phyloP scores from a whole-genome alignment of 2,113 vertebrate genomes.

The Solenodon paradoxus region DNA sequence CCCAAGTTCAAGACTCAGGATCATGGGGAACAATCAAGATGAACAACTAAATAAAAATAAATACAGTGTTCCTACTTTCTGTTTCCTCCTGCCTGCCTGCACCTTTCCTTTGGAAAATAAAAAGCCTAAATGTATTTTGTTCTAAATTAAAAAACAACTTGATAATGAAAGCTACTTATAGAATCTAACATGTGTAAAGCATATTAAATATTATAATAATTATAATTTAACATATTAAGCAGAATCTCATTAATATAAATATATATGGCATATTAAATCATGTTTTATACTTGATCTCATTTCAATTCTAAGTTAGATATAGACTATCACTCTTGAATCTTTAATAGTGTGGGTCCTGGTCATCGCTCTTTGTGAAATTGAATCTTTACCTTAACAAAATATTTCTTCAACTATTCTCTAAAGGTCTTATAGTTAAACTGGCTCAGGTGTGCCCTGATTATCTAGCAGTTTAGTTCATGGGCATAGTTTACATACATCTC shows the following conservation, averaged over 20 bases:
- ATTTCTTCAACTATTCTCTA: constrained; percentile 35
- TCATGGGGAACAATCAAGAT: too few relatives aligned
- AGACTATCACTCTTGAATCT: background rate
- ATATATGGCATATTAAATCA: background rate
- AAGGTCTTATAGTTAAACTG: background rate
- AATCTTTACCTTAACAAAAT: constrained; percentile 17
- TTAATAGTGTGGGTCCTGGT: background rate
- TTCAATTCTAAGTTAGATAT: background rate
- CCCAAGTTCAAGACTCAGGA: too few relatives aligned
- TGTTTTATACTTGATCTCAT: background rate
- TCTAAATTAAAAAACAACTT: background rate
- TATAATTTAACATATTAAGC: background rate
- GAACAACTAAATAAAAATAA: too few relatives aligned
- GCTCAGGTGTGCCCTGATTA: too few relatives aligned
- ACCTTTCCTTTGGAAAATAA: too few relatives aligned
- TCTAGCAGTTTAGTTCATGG: too few relatives aligned
- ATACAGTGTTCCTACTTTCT: too few relatives aligned
- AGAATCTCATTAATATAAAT: background rate
- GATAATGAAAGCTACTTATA: constrained; percentile 10
- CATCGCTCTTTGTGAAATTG: background rate
- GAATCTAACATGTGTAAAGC: background rate
- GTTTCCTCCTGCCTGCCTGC: too few relatives aligned
- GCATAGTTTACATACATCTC: too few relatives aligned
- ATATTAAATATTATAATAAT: background rate
- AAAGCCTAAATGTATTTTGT: background rate